A percentile compares a stretch with the other conserved stretches of the same genome.
These are phyloP conservation scores for Epirrhoe alternata DNA, from an alignment of 2,888 invertebrate species.

Conservation along the genomic window DNA sequence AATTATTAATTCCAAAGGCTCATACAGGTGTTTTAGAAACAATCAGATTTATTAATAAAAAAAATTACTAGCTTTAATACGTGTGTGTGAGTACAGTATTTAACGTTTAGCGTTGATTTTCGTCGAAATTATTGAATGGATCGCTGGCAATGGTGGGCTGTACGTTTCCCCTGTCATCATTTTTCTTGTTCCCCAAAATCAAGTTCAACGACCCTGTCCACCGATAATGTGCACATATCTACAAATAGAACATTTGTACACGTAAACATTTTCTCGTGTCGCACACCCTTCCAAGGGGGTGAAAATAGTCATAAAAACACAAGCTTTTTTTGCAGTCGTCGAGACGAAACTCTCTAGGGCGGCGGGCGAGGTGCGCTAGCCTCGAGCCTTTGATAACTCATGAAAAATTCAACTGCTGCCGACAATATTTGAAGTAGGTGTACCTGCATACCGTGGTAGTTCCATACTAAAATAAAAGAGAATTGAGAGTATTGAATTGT, in stretches of 20 bases:
- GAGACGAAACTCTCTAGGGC: constrained; percentile 47
- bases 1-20: constrained; percentile 26
- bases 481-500: neutral
- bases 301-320: constrained; percentile 67
- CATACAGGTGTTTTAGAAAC: constrained; percentile 35
- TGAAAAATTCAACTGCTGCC: constrained; percentile 74
- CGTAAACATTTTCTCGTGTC: constrained; percentile 62
- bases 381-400: constrained; percentile 71
- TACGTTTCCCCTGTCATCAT: constrained; percentile 15
- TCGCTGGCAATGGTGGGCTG: neutral
- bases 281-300: constrained; percentile 54
- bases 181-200: constrained; percentile 38
- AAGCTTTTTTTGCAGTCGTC: constrained; percentile 57
- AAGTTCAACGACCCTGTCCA: constrained; percentile 54
- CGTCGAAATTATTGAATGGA: neutral
- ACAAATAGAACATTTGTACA: constrained; percentile 41
- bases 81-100: neutral
- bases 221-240: constrained; percentile 23
- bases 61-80: neutral
- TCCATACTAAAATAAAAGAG: neutral
- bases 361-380: constrained; percentile 53
- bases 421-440: constrained; percentile 52
- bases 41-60: neutral
- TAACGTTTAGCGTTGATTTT: neutral
- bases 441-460: constrained; percentile 2